phyloP scores from a whole-genome alignment of 1,140 invertebrate species.

The Chionoecetes opilio region DNA sequence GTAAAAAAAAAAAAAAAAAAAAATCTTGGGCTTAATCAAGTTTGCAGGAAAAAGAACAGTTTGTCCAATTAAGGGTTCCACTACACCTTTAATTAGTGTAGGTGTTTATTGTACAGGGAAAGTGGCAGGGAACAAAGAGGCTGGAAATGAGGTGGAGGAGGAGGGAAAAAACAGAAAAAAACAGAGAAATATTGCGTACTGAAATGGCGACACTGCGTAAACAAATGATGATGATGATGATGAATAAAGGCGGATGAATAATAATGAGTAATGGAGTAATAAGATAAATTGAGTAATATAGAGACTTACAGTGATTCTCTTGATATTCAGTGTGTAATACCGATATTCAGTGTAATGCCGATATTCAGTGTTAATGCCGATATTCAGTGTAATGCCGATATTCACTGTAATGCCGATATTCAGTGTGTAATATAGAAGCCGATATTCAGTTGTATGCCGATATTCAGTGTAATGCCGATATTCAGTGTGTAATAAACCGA shows the following conservation, averaged over 20 bases:
- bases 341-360: too few relatives aligned
- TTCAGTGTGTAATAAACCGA: background rate
- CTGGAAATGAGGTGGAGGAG: background rate
- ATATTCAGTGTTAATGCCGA: too few relatives aligned
- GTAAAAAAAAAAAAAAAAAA: background rate
- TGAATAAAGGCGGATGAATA: background rate
- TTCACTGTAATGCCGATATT: too few relatives aligned
- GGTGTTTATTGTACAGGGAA: background rate
- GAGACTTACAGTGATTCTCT: background rate
- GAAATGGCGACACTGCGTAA: too few relatives aligned
- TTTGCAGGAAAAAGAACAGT: constrained; percentile 17
- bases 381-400: too few relatives aligned
- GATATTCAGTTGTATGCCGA: background rate
- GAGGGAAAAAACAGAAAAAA: background rate
- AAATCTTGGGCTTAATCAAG: background rate
- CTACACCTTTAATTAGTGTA: constrained; percentile 8
- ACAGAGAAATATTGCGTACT: too few relatives aligned
- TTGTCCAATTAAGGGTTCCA: constrained; percentile 19
- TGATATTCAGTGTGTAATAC: too few relatives aligned
- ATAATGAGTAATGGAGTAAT: too few relatives aligned
- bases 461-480: too few relatives aligned
- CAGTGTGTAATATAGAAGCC: too few relatives aligned
- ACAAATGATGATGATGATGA: background rate
- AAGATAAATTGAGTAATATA: too few relatives aligned
- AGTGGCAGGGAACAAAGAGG: background rate